Evolutionary conservation across 2,888 invertebrate species (phyloP), one percentile per base, ranked within the genome.

Genomic region (Candidula unifasciata): DNA sequence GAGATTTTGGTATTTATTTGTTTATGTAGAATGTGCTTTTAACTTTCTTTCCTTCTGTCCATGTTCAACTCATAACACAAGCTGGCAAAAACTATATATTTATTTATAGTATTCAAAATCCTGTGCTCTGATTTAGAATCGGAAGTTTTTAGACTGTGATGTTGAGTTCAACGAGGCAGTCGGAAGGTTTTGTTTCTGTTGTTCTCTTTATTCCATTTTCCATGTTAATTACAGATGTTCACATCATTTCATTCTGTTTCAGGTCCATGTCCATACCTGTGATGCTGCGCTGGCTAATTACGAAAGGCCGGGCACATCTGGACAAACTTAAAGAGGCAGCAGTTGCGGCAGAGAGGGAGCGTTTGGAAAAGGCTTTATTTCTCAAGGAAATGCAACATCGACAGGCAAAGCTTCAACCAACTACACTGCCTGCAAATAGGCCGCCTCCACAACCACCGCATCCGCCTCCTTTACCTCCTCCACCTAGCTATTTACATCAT

Each of bases 221-320:
- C 3, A 37, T 6, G 37, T 33, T 18, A 35, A 3, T 69, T 35
- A 69, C 6, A 16, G 30, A 69, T 6, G 8, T 33, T 69, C 33
- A 44, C 44, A 44, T 44, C 44, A n/a, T 74, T 2, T 30, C 54
- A 8, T 27, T 74, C 1, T 54, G 10, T 92, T 92, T 30, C 91
- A 95, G 95, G 92, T 97, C 96, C 90, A 95, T 97, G 90, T 98
- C 98, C 27, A 97, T 98, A 93, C 98, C 98, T 1, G 95, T 98
- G 82, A 97, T 97, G 10, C 95, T 98, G 94, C 95, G 98, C 87
- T 96, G 97, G 2, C 95, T 98, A 2, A 96, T 98, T n/a, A 96
- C 96, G 71, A 93, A 93, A 89, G 92, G 91, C 24, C 88, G 88
- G n/a, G 89, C 87, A 69, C 89, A 92, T 85, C 87, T 93, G 66